Evolutionary conservation across 2,113 vertebrate species (phyloP).

Genomic region (Thunnus maccoyii): DNA sequence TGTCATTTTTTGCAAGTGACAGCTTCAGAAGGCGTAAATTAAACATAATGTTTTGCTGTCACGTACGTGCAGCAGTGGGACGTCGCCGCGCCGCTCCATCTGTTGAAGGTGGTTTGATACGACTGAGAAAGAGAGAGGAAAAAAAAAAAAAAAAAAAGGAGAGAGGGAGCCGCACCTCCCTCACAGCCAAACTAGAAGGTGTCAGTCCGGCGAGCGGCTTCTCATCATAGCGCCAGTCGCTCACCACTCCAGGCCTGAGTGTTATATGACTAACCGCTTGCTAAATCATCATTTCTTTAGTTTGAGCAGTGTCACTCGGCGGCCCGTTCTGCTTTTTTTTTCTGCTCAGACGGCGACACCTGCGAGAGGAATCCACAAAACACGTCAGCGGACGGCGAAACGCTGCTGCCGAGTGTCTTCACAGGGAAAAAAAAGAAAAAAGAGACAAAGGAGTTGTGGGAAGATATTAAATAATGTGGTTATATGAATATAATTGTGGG

Average conservation of each 20-base stretch:
- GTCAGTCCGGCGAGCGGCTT: constrained; percentile 21
- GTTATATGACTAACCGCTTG: constrained; percentile 30
- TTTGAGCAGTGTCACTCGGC: constrained; percentile 17
- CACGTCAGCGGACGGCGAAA: background rate
- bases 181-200: constrained; percentile 50
- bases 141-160: no score
- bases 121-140: background rate
- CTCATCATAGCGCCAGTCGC: background rate
- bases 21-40: constrained; percentile 49
- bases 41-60: constrained; percentile 46
- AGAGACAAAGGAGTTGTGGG: background rate
- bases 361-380: constrained; percentile 10
- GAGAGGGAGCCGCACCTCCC: constrained; percentile 21
- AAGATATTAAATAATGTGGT: background rate
- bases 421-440: background rate
- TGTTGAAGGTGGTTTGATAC: constrained; percentile 7
- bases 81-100: constrained; percentile 22
- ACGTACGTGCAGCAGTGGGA: constrained; percentile 25
- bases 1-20: background rate
- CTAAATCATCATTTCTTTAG: constrained; percentile 1
- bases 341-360: background rate
- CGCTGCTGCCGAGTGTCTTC: constrained; percentile 8
- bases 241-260: constrained; percentile 1
- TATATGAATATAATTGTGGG: background rate
- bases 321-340: background rate